Percentiles rank a stretch among this genome's conserved stretches.
These are phyloP conservation scores for Hipparchia sbordonii DNA, from an alignment of 2,888 invertebrate genomes.

Conservation along the genomic window DNA sequence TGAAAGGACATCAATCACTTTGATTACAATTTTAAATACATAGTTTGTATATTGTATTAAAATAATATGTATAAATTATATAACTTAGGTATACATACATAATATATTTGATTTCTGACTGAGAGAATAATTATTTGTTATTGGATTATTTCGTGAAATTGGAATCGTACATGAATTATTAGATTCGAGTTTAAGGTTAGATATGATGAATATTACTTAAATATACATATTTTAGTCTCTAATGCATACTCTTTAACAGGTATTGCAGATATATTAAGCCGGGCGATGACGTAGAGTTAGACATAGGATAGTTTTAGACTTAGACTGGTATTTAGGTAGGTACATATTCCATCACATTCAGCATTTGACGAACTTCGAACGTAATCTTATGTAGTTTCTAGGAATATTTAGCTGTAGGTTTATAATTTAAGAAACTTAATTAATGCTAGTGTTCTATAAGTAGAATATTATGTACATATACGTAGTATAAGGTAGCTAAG, in stretches of 20 bases:
- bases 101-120: slow-evolving; percentile 4
- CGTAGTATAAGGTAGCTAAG: slow-evolving; percentile 8
- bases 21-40: background rate
- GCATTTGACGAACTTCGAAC: slow-evolving; percentile 24
- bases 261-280: slow-evolving; percentile 17
- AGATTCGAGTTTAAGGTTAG: slow-evolving; percentile 34
- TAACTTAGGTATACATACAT: background rate
- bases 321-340: slow-evolving; percentile 21
- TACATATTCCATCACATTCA: slow-evolving; percentile 24
- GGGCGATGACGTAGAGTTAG: slow-evolving; percentile 31
- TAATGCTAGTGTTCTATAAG: background rate
- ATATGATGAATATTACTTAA: slow-evolving; percentile 2
- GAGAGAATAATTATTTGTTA: background rate
- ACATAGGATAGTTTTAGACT: slow-evolving; percentile 19
- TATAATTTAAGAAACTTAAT: background rate
- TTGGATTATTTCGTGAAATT: slow-evolving; percentile 2
- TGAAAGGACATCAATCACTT: slow-evolving; percentile 3
- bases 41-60: slow-evolving; percentile 4
- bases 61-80: slow-evolving; percentile 8
- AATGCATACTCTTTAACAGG: slow-evolving; percentile 3
- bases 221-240: slow-evolving; percentile 2
- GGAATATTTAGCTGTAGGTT: slow-evolving; percentile 17
- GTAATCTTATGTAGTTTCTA: slow-evolving; percentile 16
- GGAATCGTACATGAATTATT: slow-evolving; percentile 40
- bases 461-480: slow-evolving; percentile 16